Evolutionary conservation across 2,113 vertebrate species (phyloP).

Genomic region (Prochilodus magdalenae): DNA sequence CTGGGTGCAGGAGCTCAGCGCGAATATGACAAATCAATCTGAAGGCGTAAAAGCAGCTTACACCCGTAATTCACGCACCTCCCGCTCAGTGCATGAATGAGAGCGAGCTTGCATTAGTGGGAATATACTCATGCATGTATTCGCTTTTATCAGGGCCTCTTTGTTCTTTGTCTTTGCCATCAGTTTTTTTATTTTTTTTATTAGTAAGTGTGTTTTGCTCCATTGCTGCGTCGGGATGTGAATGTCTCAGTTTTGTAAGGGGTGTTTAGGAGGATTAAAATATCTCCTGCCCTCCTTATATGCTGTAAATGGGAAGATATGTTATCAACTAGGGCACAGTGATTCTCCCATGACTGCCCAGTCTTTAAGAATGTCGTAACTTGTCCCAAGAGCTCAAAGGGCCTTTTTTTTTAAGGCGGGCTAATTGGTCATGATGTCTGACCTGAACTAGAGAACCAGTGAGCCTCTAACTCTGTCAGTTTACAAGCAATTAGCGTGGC

Average conservation of each 20-base stretch:
- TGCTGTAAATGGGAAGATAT: slow-evolving; percentile 28
- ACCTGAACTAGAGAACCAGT: slow-evolving; percentile 75
- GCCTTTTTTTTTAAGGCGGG: slow-evolving; percentile 64
- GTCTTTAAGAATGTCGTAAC: slow-evolving; percentile 69
- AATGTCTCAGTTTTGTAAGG: slow-evolving; percentile 38
- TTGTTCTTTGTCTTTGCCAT: slow-evolving; percentile 51
- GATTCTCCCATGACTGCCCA: slow-evolving; percentile 69
- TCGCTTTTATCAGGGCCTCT: slow-evolving; percentile 55
- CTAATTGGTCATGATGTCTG: slow-evolving; percentile 81
- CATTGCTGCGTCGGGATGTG: slow-evolving; percentile 46
- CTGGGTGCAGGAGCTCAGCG: slow-evolving; percentile 60
- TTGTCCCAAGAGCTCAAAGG: slow-evolving; percentile 67
- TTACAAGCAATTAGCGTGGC: slow-evolving; percentile 76
- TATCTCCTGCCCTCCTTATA: slow-evolving; percentile 10
- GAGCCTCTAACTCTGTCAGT: slow-evolving; percentile 66
- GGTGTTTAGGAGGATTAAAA: slow-evolving; percentile 34
- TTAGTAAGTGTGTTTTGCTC: slow-evolving; percentile 55
- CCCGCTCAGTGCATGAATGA: slow-evolving; percentile 29
- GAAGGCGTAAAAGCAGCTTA: slow-evolving; percentile 66
- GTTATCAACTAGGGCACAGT: slow-evolving; percentile 20
- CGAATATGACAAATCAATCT: slow-evolving; percentile 73
- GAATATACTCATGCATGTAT: slow-evolving; percentile 52
- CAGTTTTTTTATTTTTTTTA: slow-evolving; percentile 50
- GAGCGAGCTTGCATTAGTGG: slow-evolving; percentile 33
- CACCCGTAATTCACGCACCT: slow-evolving; percentile 30